phyloP scores from a whole-genome alignment of 35 echinoderm and acorn worm genomes.

The Apostichopus californicus region DNA sequence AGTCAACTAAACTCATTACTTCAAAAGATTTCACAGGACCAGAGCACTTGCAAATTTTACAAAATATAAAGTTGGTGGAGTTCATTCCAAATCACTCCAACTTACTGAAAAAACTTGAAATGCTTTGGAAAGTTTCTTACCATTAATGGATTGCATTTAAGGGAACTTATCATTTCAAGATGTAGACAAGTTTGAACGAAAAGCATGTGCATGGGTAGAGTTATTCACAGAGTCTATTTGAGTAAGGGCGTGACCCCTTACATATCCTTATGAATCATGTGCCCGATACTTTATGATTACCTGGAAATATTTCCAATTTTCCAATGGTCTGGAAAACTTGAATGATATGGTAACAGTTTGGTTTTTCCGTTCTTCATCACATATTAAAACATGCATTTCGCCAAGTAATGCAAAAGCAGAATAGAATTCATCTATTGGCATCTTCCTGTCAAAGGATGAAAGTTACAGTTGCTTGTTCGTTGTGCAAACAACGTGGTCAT shows the following conservation, averaged over 20 bases:
- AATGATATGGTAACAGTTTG: slow-evolving; percentile 20
- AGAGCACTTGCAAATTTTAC: neutral
- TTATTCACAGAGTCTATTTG: too few species aligned
- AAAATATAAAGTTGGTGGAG: neutral
- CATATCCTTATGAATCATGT: too few species aligned
- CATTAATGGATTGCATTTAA: neutral
- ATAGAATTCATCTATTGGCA: neutral
- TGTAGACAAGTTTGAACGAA: neutral
- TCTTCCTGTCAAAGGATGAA: slow-evolving; percentile 27
- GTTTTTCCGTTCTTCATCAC: slow-evolving; percentile 16
- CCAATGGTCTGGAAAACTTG: slow-evolving; percentile 19
- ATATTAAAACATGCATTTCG: slow-evolving; percentile 34
- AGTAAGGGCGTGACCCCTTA: too few species aligned
- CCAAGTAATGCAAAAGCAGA: slow-evolving; percentile 21
- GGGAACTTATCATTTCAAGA: neutral
- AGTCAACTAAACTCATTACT: neutral
- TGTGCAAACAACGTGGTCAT: slow-evolving; percentile 19
- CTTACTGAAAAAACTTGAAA: neutral
- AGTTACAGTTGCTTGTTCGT: neutral
- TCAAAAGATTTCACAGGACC: neutral
- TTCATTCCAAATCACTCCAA: slow-evolving; percentile 5
- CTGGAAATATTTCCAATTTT: slow-evolving; percentile 32
- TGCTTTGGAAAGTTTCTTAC: neutral
- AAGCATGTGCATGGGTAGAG: neutral
- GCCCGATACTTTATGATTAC: too few species aligned